Evolutionary conservation across 2,797 vertebrate genomes (phyloP).

Genomic region (Spinus pinus): DNA sequence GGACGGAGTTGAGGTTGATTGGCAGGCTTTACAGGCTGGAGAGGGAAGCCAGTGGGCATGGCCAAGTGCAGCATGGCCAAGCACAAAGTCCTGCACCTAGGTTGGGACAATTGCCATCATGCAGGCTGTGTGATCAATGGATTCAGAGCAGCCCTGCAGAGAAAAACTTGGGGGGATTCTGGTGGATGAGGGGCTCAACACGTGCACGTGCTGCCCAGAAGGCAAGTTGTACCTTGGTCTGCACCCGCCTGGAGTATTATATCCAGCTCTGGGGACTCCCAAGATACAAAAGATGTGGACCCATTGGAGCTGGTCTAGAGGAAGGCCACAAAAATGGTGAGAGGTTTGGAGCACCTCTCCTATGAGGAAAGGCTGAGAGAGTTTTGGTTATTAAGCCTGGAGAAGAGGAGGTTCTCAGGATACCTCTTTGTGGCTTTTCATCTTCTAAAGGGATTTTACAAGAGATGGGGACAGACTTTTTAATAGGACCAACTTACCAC

Average conservation of each 20-base stretch:
- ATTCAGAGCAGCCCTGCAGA: background rate
- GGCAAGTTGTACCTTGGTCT: background rate
- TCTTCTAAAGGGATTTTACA: background rate
- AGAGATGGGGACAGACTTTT: background rate
- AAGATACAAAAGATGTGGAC: background rate
- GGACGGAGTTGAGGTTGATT: background rate
- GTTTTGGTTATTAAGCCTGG: background rate
- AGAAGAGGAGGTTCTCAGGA: background rate
- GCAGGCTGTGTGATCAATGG: background rate
- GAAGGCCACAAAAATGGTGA: background rate
- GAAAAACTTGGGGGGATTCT: background rate
- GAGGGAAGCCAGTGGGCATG: background rate
- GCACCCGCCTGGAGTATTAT: background rate
- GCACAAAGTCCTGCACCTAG: background rate
- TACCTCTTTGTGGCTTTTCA: background rate
- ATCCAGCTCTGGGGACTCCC: background rate
- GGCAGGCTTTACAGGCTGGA: background rate
- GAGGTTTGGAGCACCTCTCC: background rate
- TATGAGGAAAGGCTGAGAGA: background rate
- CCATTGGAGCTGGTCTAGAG: fast-evolving
- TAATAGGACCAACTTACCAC: background rate
- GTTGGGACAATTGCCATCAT: background rate
- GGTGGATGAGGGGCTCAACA: background rate
- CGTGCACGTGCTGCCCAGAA: background rate
- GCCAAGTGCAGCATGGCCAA: background rate